These are phyloP conservation scores for Rhamnusium bicolor DNA, from an alignment of 2,888 invertebrate genomes.

Conservation along the genomic window DNA sequence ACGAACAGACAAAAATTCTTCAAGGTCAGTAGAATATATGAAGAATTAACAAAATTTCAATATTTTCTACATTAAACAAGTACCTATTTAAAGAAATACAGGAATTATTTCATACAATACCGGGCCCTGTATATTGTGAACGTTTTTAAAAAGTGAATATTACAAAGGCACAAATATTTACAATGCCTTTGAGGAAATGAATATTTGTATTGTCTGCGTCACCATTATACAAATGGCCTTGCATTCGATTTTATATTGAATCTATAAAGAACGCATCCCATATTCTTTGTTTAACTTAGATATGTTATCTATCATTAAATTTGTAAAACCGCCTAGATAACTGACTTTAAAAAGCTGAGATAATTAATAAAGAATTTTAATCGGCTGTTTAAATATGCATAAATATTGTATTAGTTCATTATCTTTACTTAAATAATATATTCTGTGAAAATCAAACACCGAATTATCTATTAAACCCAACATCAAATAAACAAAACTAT, in stretches of 20 bases:
- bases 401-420: neutral
- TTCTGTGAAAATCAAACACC: constrained; percentile 31
- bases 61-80: no score
- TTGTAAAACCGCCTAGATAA: neutral
- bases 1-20: no score
- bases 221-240: neutral
- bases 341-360: constrained; percentile 11
- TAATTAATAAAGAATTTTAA: constrained; percentile 23
- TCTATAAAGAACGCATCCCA: neutral
- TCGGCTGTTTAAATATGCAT: constrained; percentile 7
- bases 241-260: neutral
- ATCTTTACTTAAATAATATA: constrained; percentile 17
- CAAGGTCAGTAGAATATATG: no score
- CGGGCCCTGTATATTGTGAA: no score
- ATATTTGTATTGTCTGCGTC: neutral
- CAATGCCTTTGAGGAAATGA: neutral
- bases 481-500: constrained; percentile 9
- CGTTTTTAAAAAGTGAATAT: no score
- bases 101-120: no score
- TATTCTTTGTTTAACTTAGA: neutral
- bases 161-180: neutral
- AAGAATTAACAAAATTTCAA: no score
- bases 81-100: no score
- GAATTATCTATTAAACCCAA: constrained; percentile 10
- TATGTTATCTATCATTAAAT: constrained; percentile 4